phyloP scores from a whole-genome alignment of 2,113 vertebrate genomes.

The Rostratula benghalensis region DNA sequence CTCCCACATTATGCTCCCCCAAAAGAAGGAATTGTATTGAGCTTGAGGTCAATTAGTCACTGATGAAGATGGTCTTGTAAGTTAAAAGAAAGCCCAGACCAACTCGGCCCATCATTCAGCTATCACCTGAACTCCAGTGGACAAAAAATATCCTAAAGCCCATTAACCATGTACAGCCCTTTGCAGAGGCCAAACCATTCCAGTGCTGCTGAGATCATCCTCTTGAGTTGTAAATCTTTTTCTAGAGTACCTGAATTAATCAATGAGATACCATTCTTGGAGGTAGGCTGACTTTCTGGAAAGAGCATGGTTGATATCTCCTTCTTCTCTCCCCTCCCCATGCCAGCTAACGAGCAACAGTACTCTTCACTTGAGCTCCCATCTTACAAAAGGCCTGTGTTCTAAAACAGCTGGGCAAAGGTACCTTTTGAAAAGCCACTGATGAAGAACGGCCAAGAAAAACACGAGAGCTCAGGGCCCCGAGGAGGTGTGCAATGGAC shows the following conservation, averaged over 20 bases:
- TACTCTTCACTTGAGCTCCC: neutral
- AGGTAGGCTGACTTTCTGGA: conserved; percentile 65
- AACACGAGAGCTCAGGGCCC: conserved; percentile 63
- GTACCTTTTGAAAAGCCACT: conserved; percentile 72
- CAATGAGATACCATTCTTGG: neutral
- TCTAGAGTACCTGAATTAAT: neutral
- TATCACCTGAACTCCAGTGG: neutral
- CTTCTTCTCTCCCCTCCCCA: neutral
- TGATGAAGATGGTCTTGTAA: neutral
- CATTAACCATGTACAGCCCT: neutral
- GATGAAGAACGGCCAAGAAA: conserved; percentile 58
- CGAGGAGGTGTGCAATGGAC: conserved; percentile 61
- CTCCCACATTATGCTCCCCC: neutral
- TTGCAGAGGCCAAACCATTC: neutral
- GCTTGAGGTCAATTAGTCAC: neutral
- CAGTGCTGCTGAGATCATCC: neutral
- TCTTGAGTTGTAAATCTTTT: neutral
- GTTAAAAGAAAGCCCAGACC: neutral
- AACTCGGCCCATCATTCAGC: neutral
- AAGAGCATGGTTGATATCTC: conserved; percentile 20
- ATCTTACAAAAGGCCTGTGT: neutral
- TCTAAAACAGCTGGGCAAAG: conserved; percentile 3
- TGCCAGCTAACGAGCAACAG: neutral
- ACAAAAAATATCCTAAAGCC: neutral
- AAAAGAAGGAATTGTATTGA: neutral